phyloP scores from a whole-genome alignment of 2,888 invertebrate genomes.

The Clanis bilineata region DNA sequence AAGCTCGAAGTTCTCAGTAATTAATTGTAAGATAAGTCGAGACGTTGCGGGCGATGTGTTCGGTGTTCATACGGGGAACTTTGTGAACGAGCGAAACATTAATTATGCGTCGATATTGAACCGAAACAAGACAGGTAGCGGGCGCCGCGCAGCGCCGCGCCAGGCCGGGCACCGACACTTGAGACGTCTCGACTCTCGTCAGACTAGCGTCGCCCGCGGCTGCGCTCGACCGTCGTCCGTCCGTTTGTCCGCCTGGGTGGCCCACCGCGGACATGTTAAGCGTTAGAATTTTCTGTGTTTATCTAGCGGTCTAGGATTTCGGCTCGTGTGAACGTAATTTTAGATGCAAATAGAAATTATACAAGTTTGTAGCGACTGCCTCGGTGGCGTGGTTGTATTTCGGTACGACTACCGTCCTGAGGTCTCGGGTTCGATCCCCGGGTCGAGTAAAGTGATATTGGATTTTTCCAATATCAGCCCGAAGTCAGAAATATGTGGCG shows the following conservation, averaged over 20 bases:
- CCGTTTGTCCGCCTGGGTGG: slow-evolving; percentile 22
- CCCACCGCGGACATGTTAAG: slow-evolving; percentile 3
- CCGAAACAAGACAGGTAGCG: slow-evolving; percentile 52
- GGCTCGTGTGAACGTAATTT: not conserved
- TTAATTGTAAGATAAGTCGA: slow-evolving; percentile 10
- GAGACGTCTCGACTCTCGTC: slow-evolving; percentile 75
- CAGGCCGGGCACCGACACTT: slow-evolving; percentile 44
- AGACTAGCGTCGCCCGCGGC: slow-evolving; percentile 36
- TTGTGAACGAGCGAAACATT: slow-evolving; percentile 35
- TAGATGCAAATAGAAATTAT: not conserved
- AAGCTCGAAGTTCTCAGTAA: not conserved
- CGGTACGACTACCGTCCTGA: too few species aligned
- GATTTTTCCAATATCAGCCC: too few species aligned
- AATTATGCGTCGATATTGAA: slow-evolving; percentile 48
- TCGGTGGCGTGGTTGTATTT: too few species aligned
- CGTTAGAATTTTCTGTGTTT: not conserved
- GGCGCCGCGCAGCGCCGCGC: not conserved
- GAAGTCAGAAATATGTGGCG: too few species aligned
- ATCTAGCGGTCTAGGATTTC: not conserved
- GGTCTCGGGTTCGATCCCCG: too few species aligned
- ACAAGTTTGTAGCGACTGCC: too few species aligned
- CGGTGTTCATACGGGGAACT: not conserved
- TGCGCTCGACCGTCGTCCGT: slow-evolving; percentile 24
- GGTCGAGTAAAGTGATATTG: too few species aligned
- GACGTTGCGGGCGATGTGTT: slow-evolving; percentile 4